Evolutionary conservation across 1,140 invertebrate species (phyloP), one percentile per base, ranked within the genome.

Genomic region (Drosophila pectinifera): DNA sequence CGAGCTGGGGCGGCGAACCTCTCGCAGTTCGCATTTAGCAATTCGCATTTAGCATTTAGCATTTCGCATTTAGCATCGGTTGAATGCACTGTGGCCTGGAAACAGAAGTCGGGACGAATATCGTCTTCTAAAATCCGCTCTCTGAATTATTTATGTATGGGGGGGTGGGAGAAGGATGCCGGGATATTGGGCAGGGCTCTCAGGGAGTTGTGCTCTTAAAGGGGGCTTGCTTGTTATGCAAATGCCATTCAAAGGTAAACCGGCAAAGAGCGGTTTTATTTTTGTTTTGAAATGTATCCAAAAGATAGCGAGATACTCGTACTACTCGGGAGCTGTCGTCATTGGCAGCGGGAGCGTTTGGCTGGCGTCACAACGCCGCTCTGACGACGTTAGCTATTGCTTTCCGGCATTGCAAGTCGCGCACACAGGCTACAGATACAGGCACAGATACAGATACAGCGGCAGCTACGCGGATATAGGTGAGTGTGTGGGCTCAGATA

Each of bases 331-430:
- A 56, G 41, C 70, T 88, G 84, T 88, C 84, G 83, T 89, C 83
- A 88, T 83, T 83, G 83, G 56, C 74, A 81, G 67, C 31, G 48
- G 58, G 43, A 39, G 38, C 38, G 61, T 36, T 51, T 43, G 53
- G 53, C 16, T 70, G 58, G 72, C 84, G 83, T 86, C 83, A 88
- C 82, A 77, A 43, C 64, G 55, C 43, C 45, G 72, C 58, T 67
- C 64, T 78, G 76, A 78, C 74, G 80, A 78, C 73, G 65, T 49
- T 79, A 62, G 68, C 79, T 74, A 65, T 85, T 80, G 81, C 77
- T 89, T 89, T 89, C 84, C 84, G 84, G 84, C 84, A 84, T 74
- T 89, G 80, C 76, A 78, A 78, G 69, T 78, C 69, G 58, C 64
- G 68, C 67, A 88, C 63, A 63, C 46, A 63, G 55, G 51, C 67